These are phyloP conservation scores for Linnaemya tessellans DNA, from an alignment of 2,888 invertebrate species.

Conservation along the genomic window DNA sequence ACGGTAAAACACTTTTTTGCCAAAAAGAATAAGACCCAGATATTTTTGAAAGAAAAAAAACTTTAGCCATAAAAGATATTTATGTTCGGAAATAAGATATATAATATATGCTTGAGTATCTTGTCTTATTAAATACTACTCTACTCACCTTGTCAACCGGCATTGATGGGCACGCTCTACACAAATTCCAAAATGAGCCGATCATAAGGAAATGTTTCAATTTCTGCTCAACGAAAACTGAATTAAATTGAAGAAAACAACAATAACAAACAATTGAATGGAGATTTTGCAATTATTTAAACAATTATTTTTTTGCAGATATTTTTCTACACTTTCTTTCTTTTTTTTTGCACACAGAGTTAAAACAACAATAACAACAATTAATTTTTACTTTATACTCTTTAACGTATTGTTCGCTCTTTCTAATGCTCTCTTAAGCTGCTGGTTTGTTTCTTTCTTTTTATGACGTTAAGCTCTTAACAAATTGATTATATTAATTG, in stretches of 20 bases:
- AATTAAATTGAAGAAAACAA: slow-evolving; percentile 71
- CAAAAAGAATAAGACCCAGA: slow-evolving; percentile 27
- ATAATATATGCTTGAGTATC: background rate
- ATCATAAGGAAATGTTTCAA: slow-evolving; percentile 89
- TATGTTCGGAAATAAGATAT: slow-evolving; percentile 3
- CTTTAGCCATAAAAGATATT: background rate
- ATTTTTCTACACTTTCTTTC: slow-evolving; percentile 17
- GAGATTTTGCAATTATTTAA: slow-evolving; percentile 48
- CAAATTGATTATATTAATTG: slow-evolving; percentile 43
- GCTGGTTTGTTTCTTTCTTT: background rate
- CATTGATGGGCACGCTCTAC: slow-evolving; percentile 98
- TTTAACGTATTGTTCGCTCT: slow-evolving; percentile 24
- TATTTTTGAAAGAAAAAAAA: slow-evolving; percentile 1
- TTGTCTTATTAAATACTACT: background rate
- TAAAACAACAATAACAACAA: slow-evolving; percentile 62
- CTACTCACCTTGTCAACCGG: slow-evolving; percentile 96
- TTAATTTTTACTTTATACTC: slow-evolving; percentile 30
- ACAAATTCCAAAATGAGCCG: slow-evolving; percentile 98
- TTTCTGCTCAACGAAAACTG: slow-evolving; percentile 70
- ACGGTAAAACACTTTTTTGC: slow-evolving; percentile 2
- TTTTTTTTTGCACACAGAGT: slow-evolving; percentile 43
- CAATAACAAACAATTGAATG: slow-evolving; percentile 71
- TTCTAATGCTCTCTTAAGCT: slow-evolving; percentile 5
- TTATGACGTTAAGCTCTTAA: slow-evolving; percentile 15
- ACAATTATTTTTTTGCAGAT: slow-evolving; percentile 21